A percentile compares a stretch with the other conserved stretches of the same genome.
phyloP scores from a whole-genome alignment of 2,888 invertebrate species.

The Dryococelus australis region DNA sequence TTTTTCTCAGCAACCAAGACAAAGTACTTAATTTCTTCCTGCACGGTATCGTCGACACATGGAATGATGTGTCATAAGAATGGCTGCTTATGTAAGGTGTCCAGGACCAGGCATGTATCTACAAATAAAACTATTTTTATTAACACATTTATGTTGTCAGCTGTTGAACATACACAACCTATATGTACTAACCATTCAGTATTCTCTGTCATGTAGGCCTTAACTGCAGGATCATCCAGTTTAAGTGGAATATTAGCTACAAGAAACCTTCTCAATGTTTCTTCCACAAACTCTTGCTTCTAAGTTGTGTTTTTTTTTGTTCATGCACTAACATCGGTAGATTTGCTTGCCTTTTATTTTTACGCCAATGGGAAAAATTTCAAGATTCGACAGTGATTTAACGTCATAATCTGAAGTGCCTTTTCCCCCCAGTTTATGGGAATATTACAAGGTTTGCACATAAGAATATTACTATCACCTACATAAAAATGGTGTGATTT shows the following conservation, averaged over 20 bases:
- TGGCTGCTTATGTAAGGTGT: too few relatives aligned
- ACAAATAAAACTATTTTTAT: too few relatives aligned
- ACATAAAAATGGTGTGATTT: background rate
- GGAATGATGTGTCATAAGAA: too few relatives aligned
- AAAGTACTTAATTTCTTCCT: too few relatives aligned
- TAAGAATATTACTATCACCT: background rate
- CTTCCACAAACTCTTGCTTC: background rate
- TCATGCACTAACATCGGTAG: background rate
- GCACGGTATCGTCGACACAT: too few relatives aligned
- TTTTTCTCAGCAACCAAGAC: too few relatives aligned
- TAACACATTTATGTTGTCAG: too few relatives aligned
- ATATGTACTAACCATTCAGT: too few relatives aligned
- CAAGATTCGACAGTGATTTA: background rate
- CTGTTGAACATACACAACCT: too few relatives aligned
- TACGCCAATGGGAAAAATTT: background rate
- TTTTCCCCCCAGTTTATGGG: background rate
- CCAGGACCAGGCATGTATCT: too few relatives aligned
- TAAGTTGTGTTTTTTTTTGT: background rate
- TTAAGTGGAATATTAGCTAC: background rate
- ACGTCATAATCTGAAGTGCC: background rate
- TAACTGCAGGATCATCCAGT: background rate
- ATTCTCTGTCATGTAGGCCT: background rate
- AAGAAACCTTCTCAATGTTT: background rate
- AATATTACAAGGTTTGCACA: background rate
- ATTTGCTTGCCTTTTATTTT: background rate